Base-by-base conservation (phyloP, 1,140 invertebrate species). In the Aphis craccivora region DNA sequence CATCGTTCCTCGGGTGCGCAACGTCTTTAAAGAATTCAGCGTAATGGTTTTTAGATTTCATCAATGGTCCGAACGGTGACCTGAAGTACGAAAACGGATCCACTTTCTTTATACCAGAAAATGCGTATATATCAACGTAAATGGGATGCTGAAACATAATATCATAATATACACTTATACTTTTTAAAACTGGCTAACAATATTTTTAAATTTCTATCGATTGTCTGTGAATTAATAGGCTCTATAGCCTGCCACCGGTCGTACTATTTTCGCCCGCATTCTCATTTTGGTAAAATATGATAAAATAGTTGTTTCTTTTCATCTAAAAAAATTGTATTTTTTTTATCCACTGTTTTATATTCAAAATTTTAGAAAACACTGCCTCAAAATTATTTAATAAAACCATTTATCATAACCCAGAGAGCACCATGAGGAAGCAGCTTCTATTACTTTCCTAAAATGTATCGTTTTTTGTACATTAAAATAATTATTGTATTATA, bases 101-200 rank as follows among this genome's bases (percentile, higher is more conserved):
- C 48, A 40, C 11, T 1, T 14, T 83, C 48, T 7, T 25, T 2
- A 14, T 35, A 37, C 35, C n/a, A 7, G 91, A 55, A 86, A 93
- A 93, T 84, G 91, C 91, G 48, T 93, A 93, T 25, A 93, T 83
- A 18, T 93, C 91, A 8, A 93, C 1, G 81, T 86, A 93, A 40
- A 93, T 18, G 1, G 91, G 91, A 30, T 84, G 91, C 91, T 93
- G 22, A 7, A 93, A 55, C 35, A 37, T 51, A 83, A 25, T 51
- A 81, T n/a, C 0, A 76, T 51, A 45, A 83, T 23, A 8, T 37
- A 30, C 14, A 67, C 30, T 14, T 67, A n/a, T n/a, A 67, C 60
- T 4, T 4, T n/a, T 14, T 67, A 30, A 4, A n/a, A 67, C 30
- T 11, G 30, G 14, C 11, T 11, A 67, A n/a, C 30, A 67, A 67